Evolutionary conservation across 2,888 invertebrate genomes (phyloP).

Genomic region (Dolichomitus sp.): DNA sequence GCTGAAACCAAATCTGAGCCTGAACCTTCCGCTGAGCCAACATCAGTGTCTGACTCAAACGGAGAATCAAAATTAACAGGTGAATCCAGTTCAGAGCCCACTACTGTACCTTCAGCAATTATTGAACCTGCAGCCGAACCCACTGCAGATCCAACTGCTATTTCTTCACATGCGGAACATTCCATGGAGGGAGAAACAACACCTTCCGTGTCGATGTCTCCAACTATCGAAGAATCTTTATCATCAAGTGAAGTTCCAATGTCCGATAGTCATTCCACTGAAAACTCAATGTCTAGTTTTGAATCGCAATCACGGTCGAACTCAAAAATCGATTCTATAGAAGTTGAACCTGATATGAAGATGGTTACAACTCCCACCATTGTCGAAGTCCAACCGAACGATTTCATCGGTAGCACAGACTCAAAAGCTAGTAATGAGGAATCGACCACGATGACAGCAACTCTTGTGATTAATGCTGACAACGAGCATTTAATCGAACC

Average conservation of each 20-base stretch:
- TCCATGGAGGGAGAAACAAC: neutral
- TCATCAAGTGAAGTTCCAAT: slow-evolving; percentile 9
- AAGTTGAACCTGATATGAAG: slow-evolving; percentile 63
- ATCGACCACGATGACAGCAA: slow-evolving; percentile 35
- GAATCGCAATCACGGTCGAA: slow-evolving; percentile 32
- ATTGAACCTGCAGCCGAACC: slow-evolving; percentile 40
- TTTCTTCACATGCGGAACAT: slow-evolving; percentile 13
- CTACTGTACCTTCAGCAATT: neutral
- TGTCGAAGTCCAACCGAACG: neutral
- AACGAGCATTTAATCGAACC: slow-evolving; percentile 20
- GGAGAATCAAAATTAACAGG: slow-evolving; percentile 55
- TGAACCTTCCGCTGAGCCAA: slow-evolving; percentile 74
- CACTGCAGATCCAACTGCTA: slow-evolving; percentile 15
- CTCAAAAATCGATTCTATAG: slow-evolving; percentile 35
- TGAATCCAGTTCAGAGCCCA: slow-evolving; percentile 43
- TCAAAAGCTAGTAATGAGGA: slow-evolving; percentile 20
- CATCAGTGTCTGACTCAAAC: slow-evolving; percentile 57
- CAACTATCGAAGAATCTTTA: slow-evolving; percentile 53
- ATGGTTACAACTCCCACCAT: neutral
- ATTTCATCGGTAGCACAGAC: neutral
- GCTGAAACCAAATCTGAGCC: slow-evolving; percentile 75
- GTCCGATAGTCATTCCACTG: slow-evolving; percentile 5
- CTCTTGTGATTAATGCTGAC: slow-evolving; percentile 2
- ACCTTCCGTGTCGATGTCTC: slow-evolving; percentile 62
- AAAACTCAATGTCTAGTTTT: neutral